Base-by-base conservation (phyloP, 2,113 vertebrate species). In the Misgurnus anguillicaudatus region DNA sequence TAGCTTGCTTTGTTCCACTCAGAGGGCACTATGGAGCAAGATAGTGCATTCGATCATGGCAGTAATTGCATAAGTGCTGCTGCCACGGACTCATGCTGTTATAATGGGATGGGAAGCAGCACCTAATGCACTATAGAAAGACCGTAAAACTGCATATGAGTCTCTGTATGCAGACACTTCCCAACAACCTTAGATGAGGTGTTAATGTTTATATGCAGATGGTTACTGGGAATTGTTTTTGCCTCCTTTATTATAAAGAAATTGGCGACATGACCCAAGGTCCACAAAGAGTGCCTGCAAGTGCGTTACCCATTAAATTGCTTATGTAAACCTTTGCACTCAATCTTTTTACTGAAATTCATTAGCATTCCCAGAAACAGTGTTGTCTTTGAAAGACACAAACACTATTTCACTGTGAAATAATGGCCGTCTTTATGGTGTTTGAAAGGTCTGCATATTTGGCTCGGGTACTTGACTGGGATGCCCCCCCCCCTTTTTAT, bases 1-100 rank as follows among this genome's bases (percentile, higher is more conserved):
- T 38, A 48, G 53, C 62, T 77, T 77, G 61, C 77, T 83, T 75
- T 80, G 66, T 73, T 80, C 73, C 53, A 42, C 71, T 66, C 48
- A 24, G 61, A 64, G 57, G 47, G 41, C 39, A 60, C 39, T 71
- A 51, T 60, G 57, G 75, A 48, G 63, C 45, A 24, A 48, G 72
- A 77, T 19, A 60, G 73, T 47, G 61, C 70, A 45, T 74, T 62
- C 63, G 60, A 69, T 68, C 76, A 68, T 63, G 57, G 60, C 16
- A 75, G 64, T 79, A 79, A 79, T 75, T 68, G 80, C 71, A 61
- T 62, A 42, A 63, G 57, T 1, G 19, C 70, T 75, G 76, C 38
- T 61, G 42, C 41, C 63, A 69, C 36, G 16, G 57, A n/a, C 67
- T 38, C 19, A 47, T 39, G 76, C 70, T 62, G 63, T 82, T 57